Conservation (phyloP, 2,888 invertebrate genomes). For the Tromatobia lineatoria region DNA sequence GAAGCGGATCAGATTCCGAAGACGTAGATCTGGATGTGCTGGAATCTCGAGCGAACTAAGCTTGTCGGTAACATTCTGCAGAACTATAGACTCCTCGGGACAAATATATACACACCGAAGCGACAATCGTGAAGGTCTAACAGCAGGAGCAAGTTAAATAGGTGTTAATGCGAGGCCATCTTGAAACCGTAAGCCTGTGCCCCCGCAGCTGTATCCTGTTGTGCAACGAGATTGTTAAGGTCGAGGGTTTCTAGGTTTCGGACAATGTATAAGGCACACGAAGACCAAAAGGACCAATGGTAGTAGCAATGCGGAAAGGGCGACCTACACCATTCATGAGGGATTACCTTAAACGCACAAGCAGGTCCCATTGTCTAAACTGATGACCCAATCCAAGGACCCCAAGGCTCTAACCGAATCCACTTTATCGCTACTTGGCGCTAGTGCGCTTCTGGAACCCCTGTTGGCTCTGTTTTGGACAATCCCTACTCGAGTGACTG, state of each 20-base stretch:
- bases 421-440: slow-evolving; percentile 50
- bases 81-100: slow-evolving; percentile 25
- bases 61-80: background rate
- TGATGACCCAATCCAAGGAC: slow-evolving; percentile 80
- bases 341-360: slow-evolving; percentile 84
- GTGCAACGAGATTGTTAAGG: slow-evolving; percentile 81
- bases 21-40: slow-evolving; percentile 5
- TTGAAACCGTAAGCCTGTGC: slow-evolving; percentile 62
- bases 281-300: slow-evolving; percentile 76
- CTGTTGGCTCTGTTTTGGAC: slow-evolving; percentile 5
- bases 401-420: slow-evolving; percentile 58
- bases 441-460: slow-evolving; percentile 29
- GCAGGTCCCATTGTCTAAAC: slow-evolving; percentile 84
- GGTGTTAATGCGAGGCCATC: slow-evolving; percentile 82
- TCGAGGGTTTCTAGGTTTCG: slow-evolving; percentile 75
- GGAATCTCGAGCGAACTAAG: slow-evolving; percentile 40
- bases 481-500: background rate
- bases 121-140: slow-evolving; percentile 44
- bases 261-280: slow-evolving; percentile 83
- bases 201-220: slow-evolving; percentile 51
- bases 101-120: slow-evolving; percentile 7
- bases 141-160: slow-evolving; percentile 76
- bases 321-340: slow-evolving; percentile 79
- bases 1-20: slow-evolving; percentile 2
- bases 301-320: slow-evolving; percentile 33